Evolutionary conservation across 2,888 invertebrate species (phyloP), one percentile per base, ranked within the genome.

Genomic region (Chrysotoxum bicinctum): DNA sequence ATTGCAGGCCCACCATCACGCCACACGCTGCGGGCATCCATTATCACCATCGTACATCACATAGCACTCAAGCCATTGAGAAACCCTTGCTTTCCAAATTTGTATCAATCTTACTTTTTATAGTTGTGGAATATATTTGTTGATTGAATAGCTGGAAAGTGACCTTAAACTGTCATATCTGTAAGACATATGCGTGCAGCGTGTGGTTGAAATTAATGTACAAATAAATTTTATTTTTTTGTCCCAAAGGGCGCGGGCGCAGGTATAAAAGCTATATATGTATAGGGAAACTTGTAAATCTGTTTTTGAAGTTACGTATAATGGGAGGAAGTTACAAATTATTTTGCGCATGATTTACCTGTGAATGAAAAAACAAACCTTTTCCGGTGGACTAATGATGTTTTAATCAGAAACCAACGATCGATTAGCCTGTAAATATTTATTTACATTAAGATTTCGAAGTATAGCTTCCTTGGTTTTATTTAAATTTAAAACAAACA

Each of bases 81-180:
- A 79, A 84, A 84, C 32, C 60, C 60, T 84, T 37, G 32, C 66
- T 85, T 85, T 80, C 80, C 80, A 80, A 85, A 80, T 80, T 76
- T 85, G 80, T 80, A 85, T 72, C 68, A 73, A 32, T 69, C 60
- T 73, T 37, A 37, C 26, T 62, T 64, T 64, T 45, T 35, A 14
- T 50, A 50, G 23, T 50, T 21, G 16, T 45, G 35, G 21, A 66
- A 66, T 48, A 48, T 21, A 35, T 35, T 40, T 54, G 62, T 77
- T 73, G 64, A 73, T 60, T 64, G 68, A 62, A 56, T 45, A 23
- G 64, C 12, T 50, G 54, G 45, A 37, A 52, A 52, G 66, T 75
- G 85, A 73, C 85, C 85, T 85, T 76, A 85, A 80, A 76, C 45
- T 80, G 80, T 68, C 68, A 62, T 52, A 58, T 43, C 26, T 56